Evolutionary conservation across 2,113 vertebrate genomes (phyloP).

Genomic region (Amblyopsis rosae): DNA sequence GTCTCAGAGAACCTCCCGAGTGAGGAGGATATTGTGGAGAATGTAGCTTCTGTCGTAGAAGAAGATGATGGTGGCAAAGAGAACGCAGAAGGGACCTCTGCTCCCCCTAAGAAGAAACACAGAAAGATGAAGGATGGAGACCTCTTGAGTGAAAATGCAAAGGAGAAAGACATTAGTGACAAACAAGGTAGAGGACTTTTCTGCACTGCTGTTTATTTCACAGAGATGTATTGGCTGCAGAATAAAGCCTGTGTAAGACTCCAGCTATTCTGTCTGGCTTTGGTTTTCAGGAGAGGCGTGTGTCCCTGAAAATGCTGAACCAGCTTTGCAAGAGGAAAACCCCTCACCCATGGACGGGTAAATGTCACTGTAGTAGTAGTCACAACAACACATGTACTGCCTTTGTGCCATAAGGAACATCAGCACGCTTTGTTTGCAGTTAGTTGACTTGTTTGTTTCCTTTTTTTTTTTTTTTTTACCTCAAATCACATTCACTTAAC

Average conservation of each 20-base stretch:
- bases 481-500: not conserved
- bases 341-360: slow-evolving; percentile 47
- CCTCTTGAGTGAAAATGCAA: slow-evolving; percentile 41
- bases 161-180: slow-evolving; percentile 32
- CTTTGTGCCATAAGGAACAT: too few species aligned
- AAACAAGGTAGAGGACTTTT: slow-evolving; percentile 30
- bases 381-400: too few species aligned
- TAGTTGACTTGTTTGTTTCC: too few species aligned
- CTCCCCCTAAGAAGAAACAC: slow-evolving; percentile 65
- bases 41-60: slow-evolving; percentile 43
- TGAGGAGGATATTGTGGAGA: slow-evolving; percentile 40
- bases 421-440: too few species aligned
- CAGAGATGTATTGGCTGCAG: not conserved
- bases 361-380: not conserved
- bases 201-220: not conserved
- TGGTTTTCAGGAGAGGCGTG: slow-evolving; percentile 42
- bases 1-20: slow-evolving; percentile 19
- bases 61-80: slow-evolving; percentile 80
- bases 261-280: not conserved
- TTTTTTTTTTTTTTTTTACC: not conserved
- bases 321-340: slow-evolving; percentile 44
- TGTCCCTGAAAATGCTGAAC: slow-evolving; percentile 45
- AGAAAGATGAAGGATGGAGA: slow-evolving; percentile 67
- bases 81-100: slow-evolving; percentile 65
- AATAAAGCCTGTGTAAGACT: not conserved